A percentile compares a stretch with the other conserved stretches of the same genome.
Conservation (phyloP, 2,888 invertebrate species). For the Lithophane semibrunnea region DNA sequence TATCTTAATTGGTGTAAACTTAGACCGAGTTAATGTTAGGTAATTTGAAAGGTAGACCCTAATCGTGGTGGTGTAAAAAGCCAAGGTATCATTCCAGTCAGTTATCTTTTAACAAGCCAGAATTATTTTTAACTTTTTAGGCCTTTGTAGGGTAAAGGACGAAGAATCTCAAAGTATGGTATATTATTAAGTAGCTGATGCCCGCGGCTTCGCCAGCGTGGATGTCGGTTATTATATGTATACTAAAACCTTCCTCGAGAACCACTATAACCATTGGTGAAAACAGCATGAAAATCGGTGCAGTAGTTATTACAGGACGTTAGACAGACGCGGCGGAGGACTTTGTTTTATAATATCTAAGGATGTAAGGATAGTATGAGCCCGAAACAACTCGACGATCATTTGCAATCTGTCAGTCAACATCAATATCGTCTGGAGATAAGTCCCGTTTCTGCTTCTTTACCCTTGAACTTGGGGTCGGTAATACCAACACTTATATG, state of each 20-base stretch:
- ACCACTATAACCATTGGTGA: too few relatives aligned
- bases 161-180: neutral
- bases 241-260: too few relatives aligned
- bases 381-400: neutral
- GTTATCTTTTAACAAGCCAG: neutral
- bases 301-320: too few relatives aligned
- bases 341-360: too few relatives aligned
- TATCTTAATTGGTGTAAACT: constrained; percentile 35
- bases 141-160: neutral
- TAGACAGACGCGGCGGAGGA: too few relatives aligned
- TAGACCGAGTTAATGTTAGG: constrained; percentile 9
- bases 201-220: too few relatives aligned
- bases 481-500: neutral
- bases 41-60: constrained; percentile 1
- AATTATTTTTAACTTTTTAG: neutral
- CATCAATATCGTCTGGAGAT: constrained; percentile 11
- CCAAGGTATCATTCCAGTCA: too few relatives aligned
- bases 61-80: neutral
- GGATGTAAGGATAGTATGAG: too few relatives aligned
- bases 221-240: too few relatives aligned
- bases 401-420: constrained; percentile 11
- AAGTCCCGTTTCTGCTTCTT: neutral
- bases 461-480: neutral
- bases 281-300: too few relatives aligned
- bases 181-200: too few relatives aligned